phyloP scores from a whole-genome alignment of 2,888 invertebrate species.

The Diarsia brunnea region DNA sequence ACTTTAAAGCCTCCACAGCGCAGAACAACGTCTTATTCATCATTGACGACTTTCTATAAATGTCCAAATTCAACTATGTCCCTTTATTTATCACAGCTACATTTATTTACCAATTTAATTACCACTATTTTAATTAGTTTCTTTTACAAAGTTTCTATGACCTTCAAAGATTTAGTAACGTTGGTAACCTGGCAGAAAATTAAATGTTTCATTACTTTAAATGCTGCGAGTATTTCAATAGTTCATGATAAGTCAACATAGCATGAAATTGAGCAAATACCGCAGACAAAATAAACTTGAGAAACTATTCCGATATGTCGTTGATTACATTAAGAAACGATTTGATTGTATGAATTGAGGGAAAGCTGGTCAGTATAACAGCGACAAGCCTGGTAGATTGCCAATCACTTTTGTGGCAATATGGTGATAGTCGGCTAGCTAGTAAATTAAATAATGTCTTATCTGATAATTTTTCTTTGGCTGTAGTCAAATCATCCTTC shows the following conservation, averaged over 20 bases:
- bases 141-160: constrained; percentile 61
- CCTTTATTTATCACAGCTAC: constrained; percentile 35
- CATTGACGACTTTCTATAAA: constrained; percentile 33
- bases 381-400: neutral
- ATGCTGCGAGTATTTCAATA: constrained; percentile 63
- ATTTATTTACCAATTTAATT: constrained; percentile 52
- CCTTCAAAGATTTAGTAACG: constrained; percentile 71
- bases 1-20: neutral
- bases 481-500: neutral
- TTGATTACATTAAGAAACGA: constrained; percentile 44
- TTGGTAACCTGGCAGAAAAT: constrained; percentile 70
- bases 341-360: constrained; percentile 23
- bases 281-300: constrained; percentile 59
- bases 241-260: constrained; percentile 68
- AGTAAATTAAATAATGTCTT: neutral
- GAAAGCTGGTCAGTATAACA: constrained; percentile 5
- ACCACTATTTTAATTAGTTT: constrained; percentile 50
- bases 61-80: constrained; percentile 25
- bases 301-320: constrained; percentile 52
- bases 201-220: constrained; percentile 68
- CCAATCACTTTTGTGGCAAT: neutral
- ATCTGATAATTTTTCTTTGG: neutral
- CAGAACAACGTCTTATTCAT: constrained; percentile 8
- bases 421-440: neutral
- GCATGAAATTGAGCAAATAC: constrained; percentile 75